phyloP scores from a whole-genome alignment of 2,797 vertebrate genomes.

The Spinibarbus caldwelli region DNA sequence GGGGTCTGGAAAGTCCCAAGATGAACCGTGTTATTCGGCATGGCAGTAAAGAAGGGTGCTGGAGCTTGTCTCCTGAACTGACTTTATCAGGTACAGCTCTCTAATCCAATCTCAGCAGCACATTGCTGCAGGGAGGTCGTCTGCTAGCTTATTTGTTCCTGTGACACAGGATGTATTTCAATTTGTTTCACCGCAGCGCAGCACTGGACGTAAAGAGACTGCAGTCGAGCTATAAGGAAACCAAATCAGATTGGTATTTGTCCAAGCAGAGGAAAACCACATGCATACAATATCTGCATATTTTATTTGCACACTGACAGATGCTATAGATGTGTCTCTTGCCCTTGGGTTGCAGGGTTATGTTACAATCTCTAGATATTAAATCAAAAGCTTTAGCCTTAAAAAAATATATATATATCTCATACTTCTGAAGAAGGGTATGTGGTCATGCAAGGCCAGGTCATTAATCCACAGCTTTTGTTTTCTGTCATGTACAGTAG shows the following conservation, averaged over 20 bases:
- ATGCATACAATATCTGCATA: not conserved
- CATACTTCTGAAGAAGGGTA: not conserved
- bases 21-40: constrained; percentile 45
- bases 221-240: not conserved
- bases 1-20: constrained; percentile 44
- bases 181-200: constrained; percentile 16
- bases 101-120: constrained; percentile 46
- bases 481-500: not conserved
- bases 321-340: not conserved
- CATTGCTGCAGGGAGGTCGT: constrained; percentile 40
- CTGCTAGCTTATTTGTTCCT: constrained; percentile 31
- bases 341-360: not conserved
- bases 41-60: constrained; percentile 31
- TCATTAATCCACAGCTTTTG: not conserved
- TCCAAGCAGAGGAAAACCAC: not conserved
- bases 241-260: not conserved
- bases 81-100: constrained; percentile 30
- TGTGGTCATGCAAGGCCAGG: not conserved
- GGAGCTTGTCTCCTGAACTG: constrained; percentile 32
- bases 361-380: not conserved
- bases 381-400: constrained; percentile 16
- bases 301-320: not conserved
- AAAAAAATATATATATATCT: not conserved
- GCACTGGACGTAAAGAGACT: constrained; percentile 4
- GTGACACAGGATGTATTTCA: constrained; percentile 35